phyloP scores from a whole-genome alignment of 2,113 vertebrate species.

The Macquaria ambigua region DNA sequence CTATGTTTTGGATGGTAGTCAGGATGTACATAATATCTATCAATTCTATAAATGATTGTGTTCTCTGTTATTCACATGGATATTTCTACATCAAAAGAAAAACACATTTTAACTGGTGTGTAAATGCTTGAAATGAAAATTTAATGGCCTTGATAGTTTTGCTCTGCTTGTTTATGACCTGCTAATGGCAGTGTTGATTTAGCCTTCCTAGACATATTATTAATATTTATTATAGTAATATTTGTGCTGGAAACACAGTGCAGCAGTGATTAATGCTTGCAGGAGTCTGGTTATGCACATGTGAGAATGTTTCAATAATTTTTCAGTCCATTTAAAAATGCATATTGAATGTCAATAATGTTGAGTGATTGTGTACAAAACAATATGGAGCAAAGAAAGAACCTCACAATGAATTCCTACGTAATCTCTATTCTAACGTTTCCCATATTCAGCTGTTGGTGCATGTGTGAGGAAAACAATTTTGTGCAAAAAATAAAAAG shows the following conservation, averaged over 20 bases:
- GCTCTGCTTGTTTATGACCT: slow-evolving; percentile 17
- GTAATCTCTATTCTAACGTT: background rate
- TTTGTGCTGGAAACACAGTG: slow-evolving; percentile 42
- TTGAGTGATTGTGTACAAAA: background rate
- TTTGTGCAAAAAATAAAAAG: background rate
- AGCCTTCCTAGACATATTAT: background rate
- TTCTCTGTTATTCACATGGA: background rate
- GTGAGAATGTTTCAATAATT: slow-evolving; percentile 1
- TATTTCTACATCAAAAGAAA: background rate
- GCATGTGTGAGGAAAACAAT: background rate
- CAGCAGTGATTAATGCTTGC: slow-evolving; percentile 41
- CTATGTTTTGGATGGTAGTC: background rate
- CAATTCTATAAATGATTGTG: background rate
- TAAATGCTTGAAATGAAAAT: background rate
- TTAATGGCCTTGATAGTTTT: slow-evolving; percentile 4
- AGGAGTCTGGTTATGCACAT: slow-evolving; percentile 25
- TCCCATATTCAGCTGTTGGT: background rate
- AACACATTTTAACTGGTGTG: background rate
- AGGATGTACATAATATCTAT: background rate
- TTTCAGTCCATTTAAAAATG: background rate
- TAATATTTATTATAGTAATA: slow-evolving; percentile 33
- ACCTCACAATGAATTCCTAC: background rate
- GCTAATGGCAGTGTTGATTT: slow-evolving; percentile 28
- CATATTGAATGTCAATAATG: background rate
- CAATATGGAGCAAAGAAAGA: background rate